Evolutionary conservation across 2,113 vertebrate genomes (phyloP), one percentile per base, ranked within the genome.

Genomic region (Centropristis striata): DNA sequence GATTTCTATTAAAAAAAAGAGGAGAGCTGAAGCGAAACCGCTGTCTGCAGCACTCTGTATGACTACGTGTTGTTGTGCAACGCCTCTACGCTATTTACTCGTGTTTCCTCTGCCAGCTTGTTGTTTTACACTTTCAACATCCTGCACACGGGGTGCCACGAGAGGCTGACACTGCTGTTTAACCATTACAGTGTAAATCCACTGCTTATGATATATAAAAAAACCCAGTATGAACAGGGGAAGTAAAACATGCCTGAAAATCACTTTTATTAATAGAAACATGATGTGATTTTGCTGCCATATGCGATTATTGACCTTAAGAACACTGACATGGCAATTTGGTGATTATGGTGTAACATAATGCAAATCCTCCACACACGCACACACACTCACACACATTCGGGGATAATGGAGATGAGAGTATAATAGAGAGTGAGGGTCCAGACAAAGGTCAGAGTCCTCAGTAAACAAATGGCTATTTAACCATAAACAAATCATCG

Each of bases 61-160:
- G 81, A 69, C 83, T 85, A 58, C 18, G 18, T 28, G 80, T 23
- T 27, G 67, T 90, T 92, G 89, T 70, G 92, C 86, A 90, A 92
- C 72, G 73, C 44, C 20, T 44, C 5, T 14, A 73, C 60, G 25
- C 68, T 81, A 9, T 86, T 85, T 85, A 81, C 75, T 88, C 39
- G 39, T 66, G 81, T 83, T 89, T 90, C 85, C 67, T 81, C 80
- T 86, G 67, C 89, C 88, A 87, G 83, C 88, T 81, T 86, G 85
- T 92, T 90, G 84, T 88, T 90, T 86, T 88, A 88, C 83, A 76
- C 89, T 91, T 89, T 82, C 61, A 71, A 86, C 92, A 92, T 88
- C 91, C 82, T 86, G 74, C 54, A 47, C 50, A 20, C 60, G 20
- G 63, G 51, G 59, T 28, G 74, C 61, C 78, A 54, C 42, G 50